Base-by-base conservation (phyloP, 2,113 vertebrate species). In the Laterallus jamaicensis region DNA sequence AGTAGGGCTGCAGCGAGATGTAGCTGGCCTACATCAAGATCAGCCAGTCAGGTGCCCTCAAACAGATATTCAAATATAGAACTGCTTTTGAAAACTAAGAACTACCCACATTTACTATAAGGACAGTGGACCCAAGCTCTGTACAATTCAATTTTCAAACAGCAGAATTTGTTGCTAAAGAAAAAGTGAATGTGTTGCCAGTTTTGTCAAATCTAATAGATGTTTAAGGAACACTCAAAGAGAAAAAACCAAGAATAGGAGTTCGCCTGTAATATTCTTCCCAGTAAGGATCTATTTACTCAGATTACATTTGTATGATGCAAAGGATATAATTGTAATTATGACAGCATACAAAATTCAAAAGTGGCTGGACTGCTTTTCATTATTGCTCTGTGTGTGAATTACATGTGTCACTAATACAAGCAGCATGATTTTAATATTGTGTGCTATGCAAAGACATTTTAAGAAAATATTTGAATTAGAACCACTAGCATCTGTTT, bases 321-420 rank as follows among this genome's bases (percentile, higher is more conserved):
- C 69, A 81, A 78, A 92, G 37, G 50, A 81, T 55, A 66, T 58
- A 88, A 93, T 3, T 86, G 37, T 50, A 95, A 94, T 79, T 86
- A 76, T n/a, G 59, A 92, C 76, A 83, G 70, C 62, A 87, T 59
- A 62, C 40, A 92, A 93, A 95, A 92, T 11, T 78, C 50, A 80
- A 35, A 83, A 92, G 83, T 68, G 15, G 92, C 71, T 81, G 55
- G 58, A 59, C 74, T 95, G 81, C 49, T 97, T 96, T 86, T 95
- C 75, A 95, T 96, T 96, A 97, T 56, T 90, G 75, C 44, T 92
- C n/a, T 95, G 87, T 85, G 63, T 79, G 60, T 37, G 75, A 94
- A 64, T 91, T 94, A 79, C 78, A 84, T 82, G 70, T 68, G 66
- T 95, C 80, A 69, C 16, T 95, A 97, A 94, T 55, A 86, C 70